These are phyloP conservation scores for Troilus luridus DNA, from an alignment of 2,888 invertebrate genomes.

Conservation along the genomic window DNA sequence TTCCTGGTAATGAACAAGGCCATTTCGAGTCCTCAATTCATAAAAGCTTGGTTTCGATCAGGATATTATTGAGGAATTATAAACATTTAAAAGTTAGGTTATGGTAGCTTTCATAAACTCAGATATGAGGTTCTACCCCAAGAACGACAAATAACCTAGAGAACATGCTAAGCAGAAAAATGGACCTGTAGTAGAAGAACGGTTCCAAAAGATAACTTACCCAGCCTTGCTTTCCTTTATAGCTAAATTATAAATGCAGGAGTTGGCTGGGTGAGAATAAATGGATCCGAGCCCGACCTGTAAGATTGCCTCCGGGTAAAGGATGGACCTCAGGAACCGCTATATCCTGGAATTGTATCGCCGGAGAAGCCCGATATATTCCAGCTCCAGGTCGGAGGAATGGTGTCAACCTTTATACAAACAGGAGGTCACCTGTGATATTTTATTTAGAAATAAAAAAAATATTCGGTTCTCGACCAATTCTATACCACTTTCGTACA, in stretches of 20 bases:
- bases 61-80: no score
- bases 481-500: no score
- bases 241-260: slow-evolving; percentile 29
- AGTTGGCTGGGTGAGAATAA: neutral
- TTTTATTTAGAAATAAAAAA: no score
- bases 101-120: no score
- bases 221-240: neutral
- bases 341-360: neutral
- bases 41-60: no score
- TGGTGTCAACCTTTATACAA: neutral
- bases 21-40: no score
- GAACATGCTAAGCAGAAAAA: neutral
- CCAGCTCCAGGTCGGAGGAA: neutral
- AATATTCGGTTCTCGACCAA: no score
- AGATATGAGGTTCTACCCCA: no score
- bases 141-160: neutral
- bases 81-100: no score
- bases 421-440: neutral
- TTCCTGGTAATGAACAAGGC: no score
- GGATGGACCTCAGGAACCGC: neutral
- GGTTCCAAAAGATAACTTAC: neutral
- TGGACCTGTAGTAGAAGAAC: neutral
- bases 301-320: slow-evolving; percentile 1
- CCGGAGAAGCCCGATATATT: neutral
- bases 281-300: neutral